Conservation (phyloP, 2,888 invertebrate species). For the Apomyelois bistriatella region DNA sequence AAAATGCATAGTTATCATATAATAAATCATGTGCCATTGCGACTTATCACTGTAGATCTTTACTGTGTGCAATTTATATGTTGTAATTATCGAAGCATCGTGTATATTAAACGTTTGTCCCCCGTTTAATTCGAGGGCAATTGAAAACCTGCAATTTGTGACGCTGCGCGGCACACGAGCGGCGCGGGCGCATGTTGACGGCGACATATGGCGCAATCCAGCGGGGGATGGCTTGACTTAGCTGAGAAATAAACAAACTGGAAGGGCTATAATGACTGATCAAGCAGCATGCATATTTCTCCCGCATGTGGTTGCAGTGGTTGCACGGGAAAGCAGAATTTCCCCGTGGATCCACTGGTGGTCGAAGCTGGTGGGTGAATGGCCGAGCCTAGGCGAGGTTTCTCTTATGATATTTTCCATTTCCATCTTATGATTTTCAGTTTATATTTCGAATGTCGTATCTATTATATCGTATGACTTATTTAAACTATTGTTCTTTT, state of each 20-base stretch:
- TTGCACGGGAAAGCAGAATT: no score
- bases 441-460: no score
- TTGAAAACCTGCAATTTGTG: conserved; percentile 73
- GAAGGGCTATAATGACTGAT: conserved; percentile 13
- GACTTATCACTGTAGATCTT: background rate
- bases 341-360: no score
- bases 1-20: no score
- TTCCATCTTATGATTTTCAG: no score
- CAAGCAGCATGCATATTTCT: no score
- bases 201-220: conserved; percentile 64
- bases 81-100: conserved; percentile 23
- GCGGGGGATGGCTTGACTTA: conserved; percentile 45
- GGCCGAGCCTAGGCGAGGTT: no score
- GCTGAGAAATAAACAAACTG: conserved; percentile 24
- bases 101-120: conserved; percentile 40
- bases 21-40: background rate
- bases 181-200: conserved; percentile 54
- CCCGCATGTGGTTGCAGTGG: no score
- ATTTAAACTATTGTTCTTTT: no score
- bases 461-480: no score
- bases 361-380: no score
- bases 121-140: conserved; percentile 61
- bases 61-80: conserved; percentile 11
- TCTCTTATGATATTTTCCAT: no score
- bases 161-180: conserved; percentile 39